Evolutionary conservation across 1,140 invertebrate genomes (phyloP).

Genomic region (Thereuonema tuberculata): DNA sequence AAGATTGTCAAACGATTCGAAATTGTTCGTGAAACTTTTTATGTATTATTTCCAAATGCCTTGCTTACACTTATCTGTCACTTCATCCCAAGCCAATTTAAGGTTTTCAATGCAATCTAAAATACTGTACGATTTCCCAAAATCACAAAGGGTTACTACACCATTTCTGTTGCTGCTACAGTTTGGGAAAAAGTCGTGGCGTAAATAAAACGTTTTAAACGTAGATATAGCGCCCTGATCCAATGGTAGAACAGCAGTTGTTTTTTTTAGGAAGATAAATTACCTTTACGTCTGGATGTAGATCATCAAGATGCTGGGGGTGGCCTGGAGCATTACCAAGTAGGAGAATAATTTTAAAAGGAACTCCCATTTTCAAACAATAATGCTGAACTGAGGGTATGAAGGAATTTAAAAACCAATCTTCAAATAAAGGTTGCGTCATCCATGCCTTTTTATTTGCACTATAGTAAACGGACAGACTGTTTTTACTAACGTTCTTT

Average conservation of each 20-base stretch:
- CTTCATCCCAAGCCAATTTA: background rate
- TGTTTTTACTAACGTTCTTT: background rate
- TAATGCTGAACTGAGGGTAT: slow-evolving; percentile 6
- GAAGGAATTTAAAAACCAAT: slow-evolving; percentile 14
- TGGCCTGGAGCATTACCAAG: slow-evolving; percentile 14
- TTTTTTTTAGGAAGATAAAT: slow-evolving; percentile 12
- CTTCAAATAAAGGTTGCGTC: slow-evolving; percentile 13
- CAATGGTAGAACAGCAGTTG: slow-evolving; percentile 12
- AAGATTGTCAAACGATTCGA: background rate
- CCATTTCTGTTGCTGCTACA: slow-evolving; percentile 1
- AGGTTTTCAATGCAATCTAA: slow-evolving; percentile 4
- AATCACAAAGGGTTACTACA: background rate
- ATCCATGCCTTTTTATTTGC: slow-evolving; percentile 13
- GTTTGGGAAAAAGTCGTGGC: slow-evolving; percentile 2
- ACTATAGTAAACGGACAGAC: slow-evolving; percentile 3
- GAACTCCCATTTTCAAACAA: slow-evolving; percentile 10
- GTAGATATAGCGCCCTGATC: slow-evolving; percentile 13
- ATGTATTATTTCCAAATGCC: background rate
- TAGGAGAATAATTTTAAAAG: slow-evolving; percentile 13
- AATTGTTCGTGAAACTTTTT: background rate
- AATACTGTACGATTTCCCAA: slow-evolving; percentile 2
- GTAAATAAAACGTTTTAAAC: slow-evolving; percentile 14
- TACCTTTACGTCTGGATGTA: slow-evolving; percentile 11
- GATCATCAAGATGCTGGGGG: slow-evolving; percentile 5
- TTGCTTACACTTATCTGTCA: background rate